phyloP scores from a whole-genome alignment of 2,113 vertebrate genomes.

The Melanerpes formicivorus region DNA sequence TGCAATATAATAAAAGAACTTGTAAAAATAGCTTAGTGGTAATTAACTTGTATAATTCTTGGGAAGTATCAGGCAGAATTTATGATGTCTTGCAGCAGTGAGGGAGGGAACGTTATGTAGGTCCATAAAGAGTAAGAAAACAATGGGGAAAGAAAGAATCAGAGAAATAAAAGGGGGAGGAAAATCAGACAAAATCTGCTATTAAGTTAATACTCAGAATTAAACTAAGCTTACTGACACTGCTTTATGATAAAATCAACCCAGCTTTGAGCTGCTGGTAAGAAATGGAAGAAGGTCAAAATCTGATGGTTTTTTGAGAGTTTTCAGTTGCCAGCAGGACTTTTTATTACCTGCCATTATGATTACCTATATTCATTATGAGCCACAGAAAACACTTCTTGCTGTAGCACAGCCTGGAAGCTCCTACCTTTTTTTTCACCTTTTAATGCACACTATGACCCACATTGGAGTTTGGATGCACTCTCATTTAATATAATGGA shows the following conservation, averaged over 20 bases:
- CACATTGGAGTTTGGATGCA: neutral
- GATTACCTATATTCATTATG: neutral
- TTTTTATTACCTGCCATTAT: neutral
- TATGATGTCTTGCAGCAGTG: slow-evolving; percentile 10
- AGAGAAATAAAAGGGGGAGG: neutral
- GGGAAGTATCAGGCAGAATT: slow-evolving; percentile 53
- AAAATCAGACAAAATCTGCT: neutral
- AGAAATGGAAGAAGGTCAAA: neutral
- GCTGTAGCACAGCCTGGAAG: neutral
- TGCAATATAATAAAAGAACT: slow-evolving; percentile 37
- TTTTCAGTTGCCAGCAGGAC: neutral
- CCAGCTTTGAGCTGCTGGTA: neutral
- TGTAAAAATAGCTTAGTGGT: slow-evolving; percentile 32
- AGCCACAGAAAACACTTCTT: neutral
- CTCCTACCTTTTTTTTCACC: neutral
- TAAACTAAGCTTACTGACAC: neutral
- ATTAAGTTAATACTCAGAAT: neutral
- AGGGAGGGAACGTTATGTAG: neutral
- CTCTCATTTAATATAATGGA: neutral
- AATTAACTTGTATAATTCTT: slow-evolving; percentile 45
- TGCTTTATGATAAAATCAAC: neutral
- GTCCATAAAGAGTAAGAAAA: neutral
- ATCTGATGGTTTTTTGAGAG: neutral
- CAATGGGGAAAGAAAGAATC: neutral
- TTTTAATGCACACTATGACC: neutral